These are phyloP conservation scores for Melieria omissa DNA, from an alignment of 2,888 invertebrate species.

Conservation along the genomic window DNA sequence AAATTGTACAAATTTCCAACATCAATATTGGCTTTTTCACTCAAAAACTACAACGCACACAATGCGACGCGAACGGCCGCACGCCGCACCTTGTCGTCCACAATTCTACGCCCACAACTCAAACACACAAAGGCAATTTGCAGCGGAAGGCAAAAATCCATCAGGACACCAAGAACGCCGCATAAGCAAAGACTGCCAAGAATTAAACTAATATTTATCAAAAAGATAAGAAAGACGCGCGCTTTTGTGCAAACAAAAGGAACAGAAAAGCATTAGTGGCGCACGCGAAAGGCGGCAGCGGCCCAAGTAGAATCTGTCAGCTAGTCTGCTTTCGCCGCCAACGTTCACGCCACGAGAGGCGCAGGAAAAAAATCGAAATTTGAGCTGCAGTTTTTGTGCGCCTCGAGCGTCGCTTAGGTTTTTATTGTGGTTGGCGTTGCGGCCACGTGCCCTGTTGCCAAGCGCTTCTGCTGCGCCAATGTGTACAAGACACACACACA, in stretches of 20 bases:
- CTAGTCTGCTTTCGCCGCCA: too few species aligned
- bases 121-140: not conserved
- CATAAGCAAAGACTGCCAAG: constrained; percentile 30
- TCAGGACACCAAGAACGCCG: not conserved
- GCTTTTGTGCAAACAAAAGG: constrained; percentile 54
- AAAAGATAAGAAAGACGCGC: constrained; percentile 52
- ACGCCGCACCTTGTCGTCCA: not conserved
- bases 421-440: not conserved
- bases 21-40: not conserved
- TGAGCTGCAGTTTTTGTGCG: not conserved
- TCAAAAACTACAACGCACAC: not conserved
- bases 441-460: too few species aligned
- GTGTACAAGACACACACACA: too few species aligned
- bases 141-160: not conserved
- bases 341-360: not conserved
- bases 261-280: not conserved
- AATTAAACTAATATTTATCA: constrained; percentile 59
- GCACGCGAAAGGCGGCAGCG: too few species aligned
- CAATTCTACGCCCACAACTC: not conserved
- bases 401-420: not conserved
- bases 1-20: not conserved
- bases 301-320: too few species aligned
- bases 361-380: not conserved
- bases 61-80: too few species aligned
- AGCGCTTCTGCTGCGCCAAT: too few species aligned